Evolutionary conservation across 2,113 vertebrate species (phyloP), one percentile per base, ranked within the genome.

Genomic region (Leptocoma aspasia): DNA sequence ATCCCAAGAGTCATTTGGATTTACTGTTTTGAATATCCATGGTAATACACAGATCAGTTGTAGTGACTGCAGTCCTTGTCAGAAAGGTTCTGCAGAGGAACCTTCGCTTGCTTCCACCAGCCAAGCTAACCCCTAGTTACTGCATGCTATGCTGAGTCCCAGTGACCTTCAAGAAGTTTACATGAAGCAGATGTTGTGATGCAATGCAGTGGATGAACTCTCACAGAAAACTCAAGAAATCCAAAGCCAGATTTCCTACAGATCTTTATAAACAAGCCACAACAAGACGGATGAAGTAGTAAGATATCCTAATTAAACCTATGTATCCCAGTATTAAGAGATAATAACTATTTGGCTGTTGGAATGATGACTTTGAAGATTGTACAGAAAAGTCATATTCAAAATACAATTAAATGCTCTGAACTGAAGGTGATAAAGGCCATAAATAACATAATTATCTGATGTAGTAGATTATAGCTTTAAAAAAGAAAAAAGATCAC

Each of bases 121-220:
- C 39, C 71, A 73, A 65, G 45, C 15, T 47, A 70, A 65, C 17
- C 42, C 16, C 10, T n/a, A 10, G 27, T 54, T 65, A 22, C 39
- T 60, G 5, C 56, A 78, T 30, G 9, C 30, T 79, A 5, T 42
- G 47, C 75, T 52, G 63, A 26, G 50, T 66, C 47, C 75, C 35
- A 13, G 42, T 33, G 47, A 93, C 53, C 41, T 61, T 90, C 66
- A 65, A n/a, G 37, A 35, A 77, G 73, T 65, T 94, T 70, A 82
- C 79, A 70, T 18, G 82, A 82, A 93, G 49, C 76, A 95, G 61
- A 86, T 87, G 81, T 42, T 81, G 57, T 18, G 37, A 78, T 65
- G 84, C 64, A 91, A 30, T 4, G n/a, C 77, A 59, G 49, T 42
- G 52, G 39, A 42, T 68, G 42, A 92, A 30, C 33, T 81, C 73